phyloP scores from a whole-genome alignment of 2,113 vertebrate genomes.

The Mixornis gularis region DNA sequence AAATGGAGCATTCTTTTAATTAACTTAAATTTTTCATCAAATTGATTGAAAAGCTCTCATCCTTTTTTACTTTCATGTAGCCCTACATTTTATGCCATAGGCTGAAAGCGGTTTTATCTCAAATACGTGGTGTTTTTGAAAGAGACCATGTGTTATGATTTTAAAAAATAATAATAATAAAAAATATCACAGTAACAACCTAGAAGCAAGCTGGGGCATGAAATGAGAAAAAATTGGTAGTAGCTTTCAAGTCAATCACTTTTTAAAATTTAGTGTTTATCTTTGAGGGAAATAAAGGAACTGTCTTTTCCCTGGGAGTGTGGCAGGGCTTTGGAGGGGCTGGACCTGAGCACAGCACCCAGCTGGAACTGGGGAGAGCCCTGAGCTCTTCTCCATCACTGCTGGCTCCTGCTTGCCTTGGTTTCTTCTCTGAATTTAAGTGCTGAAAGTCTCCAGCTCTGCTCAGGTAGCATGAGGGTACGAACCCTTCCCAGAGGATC shows the following conservation, averaged over 20 bases:
- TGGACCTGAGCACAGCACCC: neutral
- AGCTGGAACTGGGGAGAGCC: neutral
- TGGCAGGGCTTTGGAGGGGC: neutral
- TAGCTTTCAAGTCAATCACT: conserved; percentile 31
- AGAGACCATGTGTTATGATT: neutral
- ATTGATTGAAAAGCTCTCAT: conserved; percentile 81
- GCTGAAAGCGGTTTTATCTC: conserved; percentile 61
- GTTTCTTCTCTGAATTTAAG: neutral
- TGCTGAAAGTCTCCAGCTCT: neutral
- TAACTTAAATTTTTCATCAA: conserved; percentile 81
- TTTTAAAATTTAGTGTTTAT: conserved; percentile 5
- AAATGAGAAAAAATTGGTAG: conserved; percentile 29
- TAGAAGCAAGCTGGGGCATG: conserved; percentile 36
- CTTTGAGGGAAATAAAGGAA: neutral
- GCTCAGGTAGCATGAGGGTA: neutral
- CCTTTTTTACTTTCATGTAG: conserved; percentile 70
- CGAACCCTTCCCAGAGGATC: neutral
- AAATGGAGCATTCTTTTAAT: conserved; percentile 78
- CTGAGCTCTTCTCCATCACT: neutral
- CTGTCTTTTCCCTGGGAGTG: neutral
- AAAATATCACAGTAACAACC: conserved; percentile 40
- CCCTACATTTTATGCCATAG: conserved; percentile 63
- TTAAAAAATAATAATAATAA: neutral
- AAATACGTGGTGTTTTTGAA: conserved; percentile 51
- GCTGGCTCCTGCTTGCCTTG: neutral